Evolutionary conservation across 2,113 vertebrate species (phyloP).

Genomic region (Deroptyus accipitrinus): DNA sequence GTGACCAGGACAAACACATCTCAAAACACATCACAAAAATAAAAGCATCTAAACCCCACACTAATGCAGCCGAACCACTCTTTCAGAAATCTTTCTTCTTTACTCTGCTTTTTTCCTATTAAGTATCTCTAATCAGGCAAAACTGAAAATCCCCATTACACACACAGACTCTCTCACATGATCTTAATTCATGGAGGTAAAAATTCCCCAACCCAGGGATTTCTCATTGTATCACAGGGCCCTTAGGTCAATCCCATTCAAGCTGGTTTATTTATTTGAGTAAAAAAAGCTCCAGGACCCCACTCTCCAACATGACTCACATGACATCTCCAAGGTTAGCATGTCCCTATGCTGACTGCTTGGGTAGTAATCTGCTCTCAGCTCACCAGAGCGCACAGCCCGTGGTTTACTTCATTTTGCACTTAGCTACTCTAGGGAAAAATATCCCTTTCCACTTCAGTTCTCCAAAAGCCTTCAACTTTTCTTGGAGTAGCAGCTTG

Average conservation of each 20-base stretch:
- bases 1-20: background rate
- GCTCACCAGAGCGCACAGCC: background rate
- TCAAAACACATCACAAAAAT: background rate
- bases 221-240: conserved; percentile 5
- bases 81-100: background rate
- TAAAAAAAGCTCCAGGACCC: background rate
- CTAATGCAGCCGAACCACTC: background rate
- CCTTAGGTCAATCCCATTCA: background rate
- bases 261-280: background rate
- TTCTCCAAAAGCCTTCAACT: background rate
- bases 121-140: conserved; percentile 1
- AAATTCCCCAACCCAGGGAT: background rate
- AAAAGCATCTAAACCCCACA: background rate
- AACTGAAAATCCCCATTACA: conserved; percentile 20
- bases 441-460: background rate
- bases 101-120: background rate
- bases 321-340: background rate
- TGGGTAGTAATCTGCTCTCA: background rate
- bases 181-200: conserved; percentile 1
- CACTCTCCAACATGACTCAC: background rate
- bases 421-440: background rate
- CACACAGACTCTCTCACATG: background rate
- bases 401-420: background rate
- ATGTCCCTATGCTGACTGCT: background rate
- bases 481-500: background rate